Base-by-base conservation (phyloP, 2,888 invertebrate species). In the Lepidochrysops patricia region DNA sequence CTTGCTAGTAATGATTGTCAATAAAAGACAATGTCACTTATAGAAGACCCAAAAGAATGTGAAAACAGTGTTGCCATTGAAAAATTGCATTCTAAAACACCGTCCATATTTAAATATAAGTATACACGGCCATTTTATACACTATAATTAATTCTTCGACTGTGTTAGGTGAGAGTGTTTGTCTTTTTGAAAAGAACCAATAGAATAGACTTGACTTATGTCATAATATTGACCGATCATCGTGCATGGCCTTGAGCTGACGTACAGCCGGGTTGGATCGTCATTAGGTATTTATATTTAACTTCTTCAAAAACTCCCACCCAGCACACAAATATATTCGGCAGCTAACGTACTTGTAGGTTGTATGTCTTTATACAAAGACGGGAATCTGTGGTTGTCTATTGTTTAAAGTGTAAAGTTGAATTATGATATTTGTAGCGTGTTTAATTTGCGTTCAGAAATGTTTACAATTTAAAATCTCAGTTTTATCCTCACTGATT, bases 31-130 rank as follows among this genome's bases (percentile, higher is more conserved):
- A 26, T 13, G 52, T 26, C 15, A 52, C 6, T 27, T 9, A 26
- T 27, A 26, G 9, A 29, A n/a, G 19, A 2, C 4, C 3, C 2
- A 29, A 23, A 15, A 54, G 32, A n/a, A 12, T 32, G 32, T 54
- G 32, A 54, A 13, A 54, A 13, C 26, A 13, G 50, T 25, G 19
- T 15, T 54, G 54, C 27, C 29, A 32, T 54, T 27, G 3, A 26
- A 32, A 12, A 29, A 29, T 15, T 52, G 19, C 54, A 29, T 29
- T 54, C 29, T 54, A 29, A 19, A 29, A 32, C 54, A 54, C 54
- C 54, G 54, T 54, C 54, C 54, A 54, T 32, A 12, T 54, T 29
- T 50, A 54, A 54, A 29, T 15, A 19, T 54, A 54, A 54, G 54
- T 54, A 32, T 27, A 52, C 15, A 54, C 4, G 4, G 54, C 54